Evolutionary conservation across 2,888 invertebrate genomes (phyloP).

Genomic region (Apotomis turbidana): DNA sequence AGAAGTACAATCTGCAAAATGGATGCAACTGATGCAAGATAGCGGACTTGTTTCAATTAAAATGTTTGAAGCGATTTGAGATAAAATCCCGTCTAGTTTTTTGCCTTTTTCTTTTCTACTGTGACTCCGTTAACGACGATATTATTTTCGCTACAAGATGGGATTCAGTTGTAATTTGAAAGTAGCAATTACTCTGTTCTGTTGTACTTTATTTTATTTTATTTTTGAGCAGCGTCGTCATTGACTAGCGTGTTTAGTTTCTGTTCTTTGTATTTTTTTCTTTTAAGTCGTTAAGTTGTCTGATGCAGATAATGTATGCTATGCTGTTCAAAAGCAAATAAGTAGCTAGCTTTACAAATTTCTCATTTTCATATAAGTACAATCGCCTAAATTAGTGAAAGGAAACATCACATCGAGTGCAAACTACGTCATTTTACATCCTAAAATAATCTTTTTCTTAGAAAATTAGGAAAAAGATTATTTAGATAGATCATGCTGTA

Average conservation of each 20-base stretch:
- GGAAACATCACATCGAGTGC: no score
- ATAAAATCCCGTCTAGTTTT: conserved; percentile 25
- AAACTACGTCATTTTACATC: no score
- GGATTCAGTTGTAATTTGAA: conserved; percentile 8
- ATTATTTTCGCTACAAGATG: conserved; percentile 31
- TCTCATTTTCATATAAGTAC: no score
- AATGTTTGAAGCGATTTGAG: conserved; percentile 35
- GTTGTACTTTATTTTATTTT: conserved; percentile 1
- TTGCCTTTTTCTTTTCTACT: background rate
- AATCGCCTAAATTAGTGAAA: no score
- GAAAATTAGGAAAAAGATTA: no score
- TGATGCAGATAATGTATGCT: background rate
- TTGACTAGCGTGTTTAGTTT: background rate
- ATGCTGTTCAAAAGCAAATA: no score
- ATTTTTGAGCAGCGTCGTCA: conserved; percentile 1
- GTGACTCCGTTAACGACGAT: conserved; percentile 20
- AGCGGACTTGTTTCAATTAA: conserved; percentile 37
- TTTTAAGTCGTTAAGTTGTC: background rate
- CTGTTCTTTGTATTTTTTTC: background rate
- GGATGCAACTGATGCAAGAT: conserved; percentile 1
- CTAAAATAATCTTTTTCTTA: no score
- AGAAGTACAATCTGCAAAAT: background rate
- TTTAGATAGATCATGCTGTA: no score
- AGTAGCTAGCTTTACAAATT: no score
- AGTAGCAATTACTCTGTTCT: conserved; percentile 18